These are phyloP conservation scores for Drosophila atripex DNA, from an alignment of 2,888 invertebrate species.

Conservation along the genomic window DNA sequence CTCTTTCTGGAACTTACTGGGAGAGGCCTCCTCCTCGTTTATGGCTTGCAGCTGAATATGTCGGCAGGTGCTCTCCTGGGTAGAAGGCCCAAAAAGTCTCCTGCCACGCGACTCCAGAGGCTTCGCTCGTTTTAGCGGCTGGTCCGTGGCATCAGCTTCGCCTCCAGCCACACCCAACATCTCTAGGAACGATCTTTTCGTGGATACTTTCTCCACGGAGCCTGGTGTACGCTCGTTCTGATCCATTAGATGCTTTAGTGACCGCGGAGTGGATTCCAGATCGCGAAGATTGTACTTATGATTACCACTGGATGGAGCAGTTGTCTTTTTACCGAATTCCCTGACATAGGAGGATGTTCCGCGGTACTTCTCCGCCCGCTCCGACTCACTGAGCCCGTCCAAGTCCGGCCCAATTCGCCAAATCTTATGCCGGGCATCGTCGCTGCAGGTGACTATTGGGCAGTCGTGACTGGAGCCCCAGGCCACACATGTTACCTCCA, in stretches of 20 bases:
- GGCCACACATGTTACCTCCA: conserved; percentile 94
- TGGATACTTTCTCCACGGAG: conserved; percentile 75
- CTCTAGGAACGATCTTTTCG: conserved; percentile 81
- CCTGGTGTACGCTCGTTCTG: conserved; percentile 81
- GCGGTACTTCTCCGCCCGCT: conserved; percentile 81
- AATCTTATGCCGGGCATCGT: conserved; percentile 91
- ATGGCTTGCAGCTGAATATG: conserved; percentile 60
- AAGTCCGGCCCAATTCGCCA: conserved; percentile 88
- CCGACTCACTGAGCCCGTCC: conserved; percentile 83
- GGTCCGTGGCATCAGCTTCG: conserved; percentile 42
- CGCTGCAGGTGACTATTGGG: conserved; percentile 91
- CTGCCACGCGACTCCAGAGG: conserved; percentile 81
- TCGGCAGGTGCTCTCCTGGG: conserved; percentile 44
- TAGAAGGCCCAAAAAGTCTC: conserved; percentile 84
- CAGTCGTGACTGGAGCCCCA: conserved; percentile 88
- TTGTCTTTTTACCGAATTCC: conserved; percentile 55
- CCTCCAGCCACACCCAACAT: conserved; percentile 72
- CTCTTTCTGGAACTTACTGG: conserved; percentile 73
- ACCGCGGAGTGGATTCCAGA: conserved; percentile 85
- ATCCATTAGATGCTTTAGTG: conserved; percentile 84
- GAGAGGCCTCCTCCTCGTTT: conserved; percentile 62
- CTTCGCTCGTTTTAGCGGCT: conserved; percentile 83
- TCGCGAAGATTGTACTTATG: conserved; percentile 80
- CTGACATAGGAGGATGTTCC: conserved; percentile 85
- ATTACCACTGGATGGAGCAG: conserved; percentile 10